Base-by-base conservation (phyloP, 2,888 invertebrate genomes). In the Acanthosepion lycidas region DNA sequence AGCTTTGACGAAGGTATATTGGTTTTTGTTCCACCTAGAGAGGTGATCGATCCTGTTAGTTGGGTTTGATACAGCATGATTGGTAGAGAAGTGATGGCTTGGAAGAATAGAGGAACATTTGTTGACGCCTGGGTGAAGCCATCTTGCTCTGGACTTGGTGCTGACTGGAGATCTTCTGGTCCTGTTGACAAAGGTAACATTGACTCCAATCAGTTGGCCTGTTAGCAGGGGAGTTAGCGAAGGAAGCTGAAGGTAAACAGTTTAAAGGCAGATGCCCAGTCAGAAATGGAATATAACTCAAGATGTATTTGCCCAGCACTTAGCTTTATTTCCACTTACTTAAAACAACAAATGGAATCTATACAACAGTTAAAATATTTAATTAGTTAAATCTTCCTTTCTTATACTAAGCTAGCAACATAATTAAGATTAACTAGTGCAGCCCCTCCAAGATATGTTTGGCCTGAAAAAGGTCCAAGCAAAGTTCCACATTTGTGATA, bases 41-140 rank as follows among this genome's bases (percentile, higher is more conserved):
- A 12, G 78, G 78, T 33, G 78, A 78, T 33, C 12, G 78, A 78
- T 78, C 78, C 78, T 78, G n/a, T 33, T 78, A 78, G 78, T 78
- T 78, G 78, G 78, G 78, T 78, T 78, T 78, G 78, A 78, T 78
- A 78, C 78, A 78, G 78, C 78, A 78, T 33, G 78, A 78, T 78
- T 78, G 78, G 78, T 78, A 78, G 78, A 78, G 78, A 78, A 78
- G 78, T 78, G 78, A 78, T 78, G 78, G 78, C 78, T 78, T 78
- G 78, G 78, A 78, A 78, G 78, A 78, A 78, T 78, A 78, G 78
- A 78, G 78, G 78, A 78, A 78, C 78, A 78, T 78, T 78, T 78
- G 78, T 78, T 78, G 78, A 33, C 78, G 78, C 78, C 78, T 78
- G 78, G 78, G 78, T 78, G 78, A 78, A 78, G 78, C 78, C 78